Base-by-base conservation (phyloP, 2,888 invertebrate genomes). In the Drosophila kambysellisi region DNA sequence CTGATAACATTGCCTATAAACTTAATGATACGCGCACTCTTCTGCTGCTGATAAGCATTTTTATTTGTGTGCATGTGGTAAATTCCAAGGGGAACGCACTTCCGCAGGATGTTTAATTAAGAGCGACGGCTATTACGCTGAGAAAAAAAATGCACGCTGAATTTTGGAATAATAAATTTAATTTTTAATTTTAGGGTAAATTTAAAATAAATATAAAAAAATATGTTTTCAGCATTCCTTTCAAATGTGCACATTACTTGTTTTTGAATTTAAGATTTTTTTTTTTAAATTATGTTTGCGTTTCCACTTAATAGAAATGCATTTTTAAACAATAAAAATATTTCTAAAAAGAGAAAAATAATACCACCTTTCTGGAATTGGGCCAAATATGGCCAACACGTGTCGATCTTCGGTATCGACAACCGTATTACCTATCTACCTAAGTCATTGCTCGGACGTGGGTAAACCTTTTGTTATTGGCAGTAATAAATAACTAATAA, bases 51-150 rank as follows among this genome's bases (percentile, higher is more conserved):
- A 79, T 79, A 81, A 67, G 33, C n/a, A 57, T 53, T 33, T 7
- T 33, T 7, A 43, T 54, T 5, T 32, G n/a, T 7, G 17, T 53
- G 20, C 32, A 11, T 32, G 17, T 32, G 12, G 25, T 29, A 48
- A 29, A 29, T 66, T 52, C 17, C 59, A 25, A 25, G 29, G 8
- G 9, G 9, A 41, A 20, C 3, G 15, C 6, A 78, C 62, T 78
- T 80, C 78, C 81, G 65, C 65, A 72, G 81, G 81, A 80, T 74
- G 25, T n/a, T n/a, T n/a, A n/a, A n/a, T n/a, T n/a, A n/a, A n/a
- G n/a, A n/a, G n/a, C n/a, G n/a, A n/a, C 15, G 15, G 7, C 7
- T 46, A 15, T 2, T 46, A 25, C 46, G 12, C 17, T 17, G n/a
- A 30, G 17, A 51, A 11, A 15, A 35, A 11, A 41, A 20, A 25